Base-by-base conservation (phyloP, 2,888 invertebrate species). In the Corbicula japonica region DNA sequence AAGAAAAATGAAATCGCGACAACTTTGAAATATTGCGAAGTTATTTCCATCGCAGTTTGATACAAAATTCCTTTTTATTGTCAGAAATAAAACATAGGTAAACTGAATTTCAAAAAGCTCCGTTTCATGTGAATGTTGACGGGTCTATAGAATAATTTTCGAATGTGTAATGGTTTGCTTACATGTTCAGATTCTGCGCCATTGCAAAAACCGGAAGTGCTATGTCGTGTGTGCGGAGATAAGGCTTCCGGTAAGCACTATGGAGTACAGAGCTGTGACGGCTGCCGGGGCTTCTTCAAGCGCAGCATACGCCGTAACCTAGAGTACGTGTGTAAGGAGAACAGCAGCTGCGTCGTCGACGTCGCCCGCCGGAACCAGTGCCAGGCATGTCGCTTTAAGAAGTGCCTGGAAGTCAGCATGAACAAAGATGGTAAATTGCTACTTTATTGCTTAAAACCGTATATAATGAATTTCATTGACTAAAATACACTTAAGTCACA, bases 311-410 rank as follows among this genome's bases (percentile, higher is more conserved):
- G 98, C 92, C 90, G 98, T 88, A 97, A 97, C 93, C 94, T 98
- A 90, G 97, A 97, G 92, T 98, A 98, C 94, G 96, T 97, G 6
- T 98, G 98, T 94, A 98, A 98, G 93, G 98, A 98, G 93, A 96
- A 95, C 85, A 97, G 97, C 0, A 95, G 95, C 0, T 98, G 98
- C 91, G 95, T 98, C 3, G 98, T 98, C 26, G 98, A 98, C 91
- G 97, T 98, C 2, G 97, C 97, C 0, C 95, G 98, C 62, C 94
- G 98, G 62, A 98, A 98, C 94, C 98, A 98, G 93, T 98, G 98
- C 92, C 98, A 98, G 93, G 97, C 98, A 0, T 98, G 98, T 92
- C 95, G 98, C 56, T 98, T 98, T 94, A 95, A 96, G 76, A 98
- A 98, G 93, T 98, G 98, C 93, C 95, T 98, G 23, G 95, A 96